Conservation (phyloP, 2,888 invertebrate genomes). For the Microctonus hyperodae region DNA sequence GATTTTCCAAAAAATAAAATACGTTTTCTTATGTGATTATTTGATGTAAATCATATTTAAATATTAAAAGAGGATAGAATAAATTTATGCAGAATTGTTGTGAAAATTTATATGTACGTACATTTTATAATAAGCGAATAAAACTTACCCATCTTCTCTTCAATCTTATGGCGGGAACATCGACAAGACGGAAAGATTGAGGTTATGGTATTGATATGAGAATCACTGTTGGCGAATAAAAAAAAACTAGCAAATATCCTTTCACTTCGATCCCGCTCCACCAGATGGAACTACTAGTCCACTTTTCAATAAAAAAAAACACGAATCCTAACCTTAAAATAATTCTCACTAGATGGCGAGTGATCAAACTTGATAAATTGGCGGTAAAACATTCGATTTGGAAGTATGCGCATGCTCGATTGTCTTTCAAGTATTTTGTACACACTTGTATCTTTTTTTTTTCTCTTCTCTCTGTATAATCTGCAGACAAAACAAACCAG, state of each 20-base stretch:
- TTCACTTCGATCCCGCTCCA: background rate
- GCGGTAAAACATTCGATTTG: too few species aligned
- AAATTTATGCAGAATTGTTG: background rate
- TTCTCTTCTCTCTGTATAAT: background rate
- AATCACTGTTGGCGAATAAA: background rate
- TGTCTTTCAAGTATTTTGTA: too few species aligned
- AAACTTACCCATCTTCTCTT: too few species aligned
- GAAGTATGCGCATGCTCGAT: background rate
- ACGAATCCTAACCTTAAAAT: too few species aligned
- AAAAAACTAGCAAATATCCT: too few species aligned
- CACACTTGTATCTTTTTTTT: too few species aligned
- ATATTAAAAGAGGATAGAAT: background rate
- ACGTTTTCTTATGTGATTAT: too few species aligned
- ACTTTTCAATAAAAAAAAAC: too few species aligned
- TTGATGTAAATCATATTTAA: background rate
- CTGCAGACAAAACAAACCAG: background rate
- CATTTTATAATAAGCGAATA: too few species aligned
- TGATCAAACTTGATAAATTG: background rate
- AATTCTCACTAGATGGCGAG: background rate
- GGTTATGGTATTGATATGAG: background rate
- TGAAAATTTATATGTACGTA: too few species aligned
- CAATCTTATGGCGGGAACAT: too few species aligned
- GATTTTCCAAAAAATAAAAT: too few species aligned
- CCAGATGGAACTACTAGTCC: background rate
- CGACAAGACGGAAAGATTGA: background rate